Evolutionary conservation across 2,888 invertebrate species (phyloP).

Genomic region (Drosophila recens): DNA sequence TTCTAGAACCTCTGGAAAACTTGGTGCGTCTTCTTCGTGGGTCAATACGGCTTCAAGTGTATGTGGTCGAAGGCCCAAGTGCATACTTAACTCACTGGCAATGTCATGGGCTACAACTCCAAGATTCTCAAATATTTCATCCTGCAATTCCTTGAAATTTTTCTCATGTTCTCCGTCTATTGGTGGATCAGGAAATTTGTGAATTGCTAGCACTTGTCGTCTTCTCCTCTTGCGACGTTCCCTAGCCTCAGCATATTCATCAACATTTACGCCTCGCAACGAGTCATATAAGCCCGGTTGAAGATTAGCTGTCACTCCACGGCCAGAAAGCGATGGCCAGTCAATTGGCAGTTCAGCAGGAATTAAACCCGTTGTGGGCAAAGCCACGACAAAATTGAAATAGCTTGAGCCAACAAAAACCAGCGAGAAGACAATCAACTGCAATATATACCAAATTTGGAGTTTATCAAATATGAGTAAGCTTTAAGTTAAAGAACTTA

Average conservation of each 20-base stretch:
- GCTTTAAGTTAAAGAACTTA: slow-evolving; percentile 7
- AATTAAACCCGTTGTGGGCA: no score
- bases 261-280: background rate
- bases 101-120: slow-evolving; percentile 1
- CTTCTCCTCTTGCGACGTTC: background rate
- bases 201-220: background rate
- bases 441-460: background rate
- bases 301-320: background rate
- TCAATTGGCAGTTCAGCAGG: background rate
- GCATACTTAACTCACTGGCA: background rate
- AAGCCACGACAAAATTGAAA: background rate
- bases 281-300: background rate
- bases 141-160: background rate
- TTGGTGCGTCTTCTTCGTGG: slow-evolving; percentile 9
- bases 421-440: slow-evolving; percentile 9
- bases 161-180: background rate
- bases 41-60: background rate
- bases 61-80: slow-evolving; percentile 7
- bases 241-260: background rate
- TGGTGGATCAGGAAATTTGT: no score
- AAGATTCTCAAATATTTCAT: background rate
- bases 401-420: background rate
- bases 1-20: slow-evolving; percentile 3
- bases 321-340: background rate
- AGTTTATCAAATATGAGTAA: no score